A percentile compares a stretch with the other conserved stretches of the same genome.
These are phyloP conservation scores for Alectoris magna DNA, from an alignment of 2,797 vertebrate genomes.

Conservation along the genomic window DNA sequence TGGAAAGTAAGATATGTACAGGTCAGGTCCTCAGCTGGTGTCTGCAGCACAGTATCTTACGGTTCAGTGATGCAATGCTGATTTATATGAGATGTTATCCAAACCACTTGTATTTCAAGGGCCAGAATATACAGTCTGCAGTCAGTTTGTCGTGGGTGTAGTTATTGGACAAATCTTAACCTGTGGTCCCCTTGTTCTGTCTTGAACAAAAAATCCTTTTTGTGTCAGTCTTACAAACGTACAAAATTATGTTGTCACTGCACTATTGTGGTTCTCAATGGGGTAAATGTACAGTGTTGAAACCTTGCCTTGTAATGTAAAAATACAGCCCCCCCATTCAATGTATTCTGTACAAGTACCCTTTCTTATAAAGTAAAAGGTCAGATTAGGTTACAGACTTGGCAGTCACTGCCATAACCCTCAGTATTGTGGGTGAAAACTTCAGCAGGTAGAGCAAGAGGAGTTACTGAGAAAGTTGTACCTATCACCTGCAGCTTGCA, in stretches of 20 bases:
- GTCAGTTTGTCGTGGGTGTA: not conserved
- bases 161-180: not conserved
- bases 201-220: not conserved
- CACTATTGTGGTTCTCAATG: not conserved
- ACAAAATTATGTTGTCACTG: not conserved
- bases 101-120: not conserved
- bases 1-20: not conserved
- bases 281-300: not conserved
- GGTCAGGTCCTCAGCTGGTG: not conserved
- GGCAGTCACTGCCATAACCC: not conserved
- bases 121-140: not conserved
- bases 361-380: not conserved
- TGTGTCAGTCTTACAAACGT: not conserved
- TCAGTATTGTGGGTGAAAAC: not conserved
- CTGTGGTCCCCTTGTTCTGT: not conserved
- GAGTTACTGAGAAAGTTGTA: not conserved
- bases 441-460: not conserved
- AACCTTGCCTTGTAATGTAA: not conserved
- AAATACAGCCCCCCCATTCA: not conserved
- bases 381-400: not conserved
- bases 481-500: not conserved
- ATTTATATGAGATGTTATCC: not conserved
- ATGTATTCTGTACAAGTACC: not conserved
- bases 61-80: not conserved
- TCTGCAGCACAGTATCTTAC: not conserved